A percentile compares a stretch with the other conserved stretches of the same genome.
Conservation (phyloP, 2,113 vertebrate species). For the Xenus cinereus region DNA sequence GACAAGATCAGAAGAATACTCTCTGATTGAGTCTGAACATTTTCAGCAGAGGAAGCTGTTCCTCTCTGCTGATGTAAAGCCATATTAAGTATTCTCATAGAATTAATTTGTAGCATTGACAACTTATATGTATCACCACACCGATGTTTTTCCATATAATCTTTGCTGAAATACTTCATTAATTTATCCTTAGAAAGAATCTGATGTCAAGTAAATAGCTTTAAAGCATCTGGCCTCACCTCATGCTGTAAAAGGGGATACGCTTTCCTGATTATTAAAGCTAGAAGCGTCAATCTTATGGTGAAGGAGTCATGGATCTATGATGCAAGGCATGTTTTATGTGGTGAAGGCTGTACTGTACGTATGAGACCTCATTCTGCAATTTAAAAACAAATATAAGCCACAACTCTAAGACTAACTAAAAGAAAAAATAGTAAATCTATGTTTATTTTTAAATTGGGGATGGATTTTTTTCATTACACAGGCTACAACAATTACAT, state of each 20-base stretch:
- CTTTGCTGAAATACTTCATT: not conserved
- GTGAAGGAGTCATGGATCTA: not conserved
- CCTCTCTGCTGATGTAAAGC: not conserved
- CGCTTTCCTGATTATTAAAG: not conserved
- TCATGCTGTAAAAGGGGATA: not conserved
- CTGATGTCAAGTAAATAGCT: not conserved
- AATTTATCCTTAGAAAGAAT: not conserved
- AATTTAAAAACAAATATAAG: not conserved
- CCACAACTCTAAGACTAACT: not conserved
- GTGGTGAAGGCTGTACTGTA: fast-evolving
- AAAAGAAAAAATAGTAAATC: not conserved
- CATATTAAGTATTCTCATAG: not conserved
- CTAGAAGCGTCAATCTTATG: not conserved
- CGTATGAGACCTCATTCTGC: not conserved
- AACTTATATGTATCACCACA: too few relatives aligned
- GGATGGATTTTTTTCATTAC: not conserved
- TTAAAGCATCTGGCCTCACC: not conserved
- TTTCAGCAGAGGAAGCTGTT: not conserved
- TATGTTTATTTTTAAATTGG: not conserved
- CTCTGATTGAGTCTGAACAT: not conserved
- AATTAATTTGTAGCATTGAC: not conserved
- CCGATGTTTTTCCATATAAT: too few relatives aligned
- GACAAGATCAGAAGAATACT: not conserved
- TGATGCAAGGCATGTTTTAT: not conserved
- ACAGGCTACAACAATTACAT: not conserved